Conservation (phyloP, 2,888 invertebrate species). For the Rhabditoides inermis region DNA sequence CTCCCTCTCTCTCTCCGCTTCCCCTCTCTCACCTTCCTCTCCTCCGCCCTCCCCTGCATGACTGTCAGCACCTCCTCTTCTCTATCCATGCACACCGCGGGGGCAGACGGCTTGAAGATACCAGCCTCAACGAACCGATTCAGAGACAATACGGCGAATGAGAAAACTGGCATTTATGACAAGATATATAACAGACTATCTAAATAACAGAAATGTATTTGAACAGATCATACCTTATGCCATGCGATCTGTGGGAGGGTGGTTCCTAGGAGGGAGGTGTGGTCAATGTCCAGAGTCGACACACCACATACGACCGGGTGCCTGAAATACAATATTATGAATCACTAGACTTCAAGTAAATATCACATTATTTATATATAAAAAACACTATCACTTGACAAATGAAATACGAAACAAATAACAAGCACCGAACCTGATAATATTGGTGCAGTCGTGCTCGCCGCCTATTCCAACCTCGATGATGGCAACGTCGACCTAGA, state of each 20-base stretch:
- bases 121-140: conserved; percentile 8
- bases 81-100: conserved; percentile 7
- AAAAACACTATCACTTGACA: no score
- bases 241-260: conserved; percentile 79
- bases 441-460: conserved; percentile 82
- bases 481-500: conserved; percentile 71
- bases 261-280: conserved; percentile 72
- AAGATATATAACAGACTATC: no score
- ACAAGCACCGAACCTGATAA: no score
- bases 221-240: conserved; percentile 66
- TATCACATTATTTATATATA: no score
- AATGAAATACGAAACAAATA: background rate
- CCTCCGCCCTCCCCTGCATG: conserved; percentile 2
- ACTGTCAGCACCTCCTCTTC: background rate
- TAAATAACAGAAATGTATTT: no score
- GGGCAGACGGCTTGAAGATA: conserved; percentile 12
- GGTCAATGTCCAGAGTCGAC: conserved; percentile 81
- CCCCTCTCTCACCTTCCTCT: conserved; percentile 1
- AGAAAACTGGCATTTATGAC: no score
- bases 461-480: conserved; percentile 97
- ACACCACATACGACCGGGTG: conserved; percentile 80
- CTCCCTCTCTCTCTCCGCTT: no score
- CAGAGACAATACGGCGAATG: no score
- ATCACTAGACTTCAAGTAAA: no score
- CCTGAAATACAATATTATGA: conserved; percentile 54